These are phyloP conservation scores for Diplodus puntazzo DNA, from an alignment of 2,797 vertebrate species.

Conservation along the genomic window DNA sequence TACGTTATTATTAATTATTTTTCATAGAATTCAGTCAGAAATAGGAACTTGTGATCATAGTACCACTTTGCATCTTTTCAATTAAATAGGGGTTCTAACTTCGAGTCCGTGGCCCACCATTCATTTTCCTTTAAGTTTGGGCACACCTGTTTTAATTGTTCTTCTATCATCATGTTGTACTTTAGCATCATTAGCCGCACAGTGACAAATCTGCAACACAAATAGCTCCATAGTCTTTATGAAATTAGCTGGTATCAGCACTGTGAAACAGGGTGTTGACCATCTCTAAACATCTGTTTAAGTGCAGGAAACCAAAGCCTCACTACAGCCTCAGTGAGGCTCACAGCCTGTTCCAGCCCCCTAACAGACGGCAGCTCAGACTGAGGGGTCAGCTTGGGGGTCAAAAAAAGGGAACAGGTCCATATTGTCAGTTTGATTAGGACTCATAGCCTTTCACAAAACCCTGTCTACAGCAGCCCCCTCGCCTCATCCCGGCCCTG, in stretches of 20 bases:
- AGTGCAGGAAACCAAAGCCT: conserved; percentile 48
- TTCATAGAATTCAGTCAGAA: too few relatives aligned
- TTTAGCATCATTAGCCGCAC: neutral
- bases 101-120: too few relatives aligned
- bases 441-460: conserved; percentile 67
- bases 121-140: too few relatives aligned
- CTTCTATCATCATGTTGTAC: neutral
- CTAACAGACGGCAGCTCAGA: conserved; percentile 36
- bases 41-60: too few relatives aligned
- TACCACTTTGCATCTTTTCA: too few relatives aligned
- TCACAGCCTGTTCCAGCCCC: conserved; percentile 27
- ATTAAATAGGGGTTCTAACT: too few relatives aligned
- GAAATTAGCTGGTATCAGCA: conserved; percentile 44
- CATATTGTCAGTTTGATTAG: conserved; percentile 67
- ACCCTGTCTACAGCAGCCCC: conserved; percentile 60
- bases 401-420: conserved; percentile 55
- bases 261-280: conserved; percentile 38
- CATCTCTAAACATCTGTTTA: conserved; percentile 43
- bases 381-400: conserved; percentile 22
- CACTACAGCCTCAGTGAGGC: conserved; percentile 30
- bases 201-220: conserved; percentile 17
- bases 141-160: too few relatives aligned
- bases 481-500: conserved; percentile 67
- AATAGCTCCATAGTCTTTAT: conserved; percentile 10
- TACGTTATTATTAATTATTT: too few relatives aligned